These are phyloP conservation scores for Lochmaea capreae DNA, from an alignment of 2,888 invertebrate genomes.

Conservation along the genomic window DNA sequence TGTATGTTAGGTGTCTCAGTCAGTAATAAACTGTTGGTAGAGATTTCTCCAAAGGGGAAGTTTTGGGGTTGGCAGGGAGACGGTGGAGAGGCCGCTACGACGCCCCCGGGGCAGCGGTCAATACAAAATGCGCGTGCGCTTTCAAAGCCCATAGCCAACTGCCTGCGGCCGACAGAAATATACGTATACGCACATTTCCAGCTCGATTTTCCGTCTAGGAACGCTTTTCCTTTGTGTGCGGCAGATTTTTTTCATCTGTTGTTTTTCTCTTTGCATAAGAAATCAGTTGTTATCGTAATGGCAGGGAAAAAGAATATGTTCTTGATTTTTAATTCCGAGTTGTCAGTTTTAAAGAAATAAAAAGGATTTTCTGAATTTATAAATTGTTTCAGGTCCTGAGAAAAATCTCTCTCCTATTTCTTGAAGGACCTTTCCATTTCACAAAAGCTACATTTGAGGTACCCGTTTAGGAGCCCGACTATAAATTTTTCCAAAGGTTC, in stretches of 20 bases:
- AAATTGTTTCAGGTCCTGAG: too few relatives aligned
- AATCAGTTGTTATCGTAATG: not conserved
- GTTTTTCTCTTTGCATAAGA: conserved; percentile 8
- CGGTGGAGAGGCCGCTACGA: conserved; percentile 60
- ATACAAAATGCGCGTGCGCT: conserved; percentile 45
- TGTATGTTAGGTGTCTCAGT: conserved; percentile 42
- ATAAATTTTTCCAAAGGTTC: too few relatives aligned
- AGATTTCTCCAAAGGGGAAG: conserved; percentile 51
- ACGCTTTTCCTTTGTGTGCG: conserved; percentile 5
- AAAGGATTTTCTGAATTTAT: too few relatives aligned
- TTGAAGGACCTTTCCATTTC: too few relatives aligned
- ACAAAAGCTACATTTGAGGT: too few relatives aligned
- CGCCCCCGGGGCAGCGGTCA: conserved; percentile 49
- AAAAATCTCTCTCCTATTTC: too few relatives aligned
- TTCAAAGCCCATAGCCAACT: conserved; percentile 30
- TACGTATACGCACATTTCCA: conserved; percentile 49
- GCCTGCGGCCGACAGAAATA: conserved; percentile 42
- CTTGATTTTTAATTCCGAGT: too few relatives aligned
- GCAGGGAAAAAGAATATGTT: not conserved
- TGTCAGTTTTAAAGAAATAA: too few relatives aligned
- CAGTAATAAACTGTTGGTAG: conserved; percentile 43
- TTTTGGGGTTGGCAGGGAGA: conserved; percentile 60
- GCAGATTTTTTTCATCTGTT: not conserved
- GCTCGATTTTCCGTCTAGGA: conserved; percentile 40
- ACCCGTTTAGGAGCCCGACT: too few relatives aligned